Base-by-base conservation (phyloP, 2,888 invertebrate genomes). In the Watsonalla cultraria region DNA sequence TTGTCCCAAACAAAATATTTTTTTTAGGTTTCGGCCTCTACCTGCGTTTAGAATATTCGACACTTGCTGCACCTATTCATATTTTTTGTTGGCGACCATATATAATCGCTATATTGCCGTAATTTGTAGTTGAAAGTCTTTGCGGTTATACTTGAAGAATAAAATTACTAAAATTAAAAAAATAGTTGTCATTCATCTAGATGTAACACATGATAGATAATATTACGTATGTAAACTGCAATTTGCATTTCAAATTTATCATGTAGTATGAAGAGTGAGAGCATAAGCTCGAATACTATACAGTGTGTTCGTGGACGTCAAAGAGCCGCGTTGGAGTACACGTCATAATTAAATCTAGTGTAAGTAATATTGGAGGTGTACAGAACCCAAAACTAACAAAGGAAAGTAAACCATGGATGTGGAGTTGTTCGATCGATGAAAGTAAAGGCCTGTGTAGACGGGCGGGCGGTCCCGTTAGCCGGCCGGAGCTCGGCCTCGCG, bases 391-490 rank as follows among this genome's bases (percentile, higher is more conserved):
- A 85, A 82, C 78, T 86, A 86, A 89, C 90, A 90, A 89, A 89
- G 87, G 89, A 90, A 90, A 90, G 90, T 89, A 88, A 89, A 85
- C 87, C 87, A 75, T 71, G 70, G 82, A 72, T 76, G 79, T 79
- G 80, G 84, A 84, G 42, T 80, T 75, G 82, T 78, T 76, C 83
- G 86, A 88, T 90, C 89, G 90, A 90, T 88, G 90, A 90, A 90
- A 90, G 90, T 90, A 90, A 90, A 90, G 89, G 85, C 88, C 82
- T 72, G 83, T 78, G 82, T 80, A 85, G 86, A 86, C 84, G 80
- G 79, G 65, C 76, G 74, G 68, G 65, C 72, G 75, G 84, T 89
- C 85, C 90, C 89, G 90, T 88, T 90, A 90, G 77, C 75, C 75
- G 86, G 82, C 82, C 81, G 80, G 80, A 77, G 80, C 78, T 74